Base-by-base conservation (phyloP, 1,140 invertebrate genomes). In the Ruditapes philippinarum region DNA sequence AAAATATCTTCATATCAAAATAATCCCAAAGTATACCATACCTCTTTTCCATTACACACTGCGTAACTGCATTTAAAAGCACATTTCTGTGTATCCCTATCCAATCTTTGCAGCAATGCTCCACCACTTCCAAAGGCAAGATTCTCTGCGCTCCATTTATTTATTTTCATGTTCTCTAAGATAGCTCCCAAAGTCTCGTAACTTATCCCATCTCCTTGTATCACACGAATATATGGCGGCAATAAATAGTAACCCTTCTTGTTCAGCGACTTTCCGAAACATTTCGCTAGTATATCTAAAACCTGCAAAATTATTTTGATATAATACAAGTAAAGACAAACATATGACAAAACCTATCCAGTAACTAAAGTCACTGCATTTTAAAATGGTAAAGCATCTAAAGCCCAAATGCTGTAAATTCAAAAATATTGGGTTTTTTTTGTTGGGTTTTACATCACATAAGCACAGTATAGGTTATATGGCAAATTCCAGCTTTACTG, bases 61-160 rank as follows among this genome's bases (percentile, higher is more conserved):
- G 96, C 96, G 91, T 92, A 94, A 79, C 95, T 96, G 90, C 96
- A 97, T 90, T 97, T 97, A 91, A 93, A 96, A 17, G 96, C 96
- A 95, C 96, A 97, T 91, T 96, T 96, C 91, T 96, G 96, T 19
- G 96, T 97, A 91, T 97, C 96, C 19, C 96, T 91, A 89, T 97
- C 95, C 36, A 96, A 17, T 87, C 94, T 94, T 91, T 96, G 96
- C 60, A 96, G 91, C 38, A 96, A 92, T 19, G 95, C 96, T 33
- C 96, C 96, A 74, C 96, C 96, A 90, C 96, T 96, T 19, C 96
- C 96, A 92, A 96, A 96, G 0, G 91, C 93, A 3, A 96, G 80
- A 90, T 96, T 96, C 42, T 96, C 96, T 11, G 96, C 93, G 91
- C 95, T 96, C 96, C 96, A 96, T 4, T 92, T 89, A 38, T 95